These are phyloP conservation scores for Hydrochoerus hydrochaeris DNA, from an alignment of 2,113 vertebrate genomes.

Conservation along the genomic window DNA sequence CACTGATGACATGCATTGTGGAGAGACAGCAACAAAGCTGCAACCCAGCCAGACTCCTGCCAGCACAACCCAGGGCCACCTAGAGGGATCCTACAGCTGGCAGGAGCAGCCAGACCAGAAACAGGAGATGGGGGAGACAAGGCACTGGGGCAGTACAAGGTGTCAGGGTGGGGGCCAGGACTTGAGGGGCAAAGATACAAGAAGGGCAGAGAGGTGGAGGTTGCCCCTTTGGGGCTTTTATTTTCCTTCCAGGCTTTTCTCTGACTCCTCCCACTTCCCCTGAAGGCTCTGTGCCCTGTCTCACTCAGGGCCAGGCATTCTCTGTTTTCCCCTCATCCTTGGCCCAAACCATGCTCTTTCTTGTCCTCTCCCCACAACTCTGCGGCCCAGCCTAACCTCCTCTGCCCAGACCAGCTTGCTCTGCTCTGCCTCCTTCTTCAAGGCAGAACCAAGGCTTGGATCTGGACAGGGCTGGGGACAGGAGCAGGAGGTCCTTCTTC, in stretches of 20 bases:
- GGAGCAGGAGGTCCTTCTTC: background rate
- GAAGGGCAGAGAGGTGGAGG: background rate
- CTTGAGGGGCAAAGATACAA: background rate
- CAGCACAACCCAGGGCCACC: background rate
- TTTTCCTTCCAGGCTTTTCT: background rate
- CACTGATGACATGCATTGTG: background rate
- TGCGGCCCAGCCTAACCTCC: accelerated
- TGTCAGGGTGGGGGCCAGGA: too few relatives aligned
- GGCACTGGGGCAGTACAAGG: background rate
- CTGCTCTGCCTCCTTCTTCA: background rate
- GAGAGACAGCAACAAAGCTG: background rate
- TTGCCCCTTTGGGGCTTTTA: accelerated
- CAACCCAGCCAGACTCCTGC: background rate
- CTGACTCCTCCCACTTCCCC: background rate
- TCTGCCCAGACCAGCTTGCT: background rate
- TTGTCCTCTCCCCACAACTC: background rate
- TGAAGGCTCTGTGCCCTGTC: too few relatives aligned
- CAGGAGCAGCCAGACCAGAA: background rate
- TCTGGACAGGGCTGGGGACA: background rate
- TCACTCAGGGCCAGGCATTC: background rate
- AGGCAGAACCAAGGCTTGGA: background rate
- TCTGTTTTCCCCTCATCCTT: background rate
- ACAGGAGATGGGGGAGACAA: background rate
- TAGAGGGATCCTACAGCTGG: background rate
- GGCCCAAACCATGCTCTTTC: too few relatives aligned